phyloP scores from a whole-genome alignment of 2,888 invertebrate genomes.

The Venustoraphidia nigricollis region DNA sequence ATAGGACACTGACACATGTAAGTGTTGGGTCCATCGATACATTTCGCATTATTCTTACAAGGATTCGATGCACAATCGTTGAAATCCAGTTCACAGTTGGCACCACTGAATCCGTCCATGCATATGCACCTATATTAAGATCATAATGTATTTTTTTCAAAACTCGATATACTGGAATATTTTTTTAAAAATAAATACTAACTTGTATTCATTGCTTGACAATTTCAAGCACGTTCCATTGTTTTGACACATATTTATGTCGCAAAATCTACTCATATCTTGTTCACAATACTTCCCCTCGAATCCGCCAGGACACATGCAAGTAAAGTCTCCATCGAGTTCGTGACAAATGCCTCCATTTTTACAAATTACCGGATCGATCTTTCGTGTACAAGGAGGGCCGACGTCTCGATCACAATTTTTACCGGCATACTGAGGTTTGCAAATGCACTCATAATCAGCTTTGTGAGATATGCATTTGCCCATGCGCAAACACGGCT shows the following conservation, averaged over 20 bases:
- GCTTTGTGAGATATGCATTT: constrained; percentile 62
- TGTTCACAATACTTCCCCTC: constrained; percentile 54
- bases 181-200: constrained; percentile 8
- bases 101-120: constrained; percentile 45
- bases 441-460: constrained; percentile 71
- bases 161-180: too few relatives aligned
- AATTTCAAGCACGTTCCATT: constrained; percentile 60
- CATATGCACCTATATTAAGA: constrained; percentile 25
- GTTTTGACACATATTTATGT: constrained; percentile 61
- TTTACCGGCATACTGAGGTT: constrained; percentile 69
- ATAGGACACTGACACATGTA: constrained; percentile 69
- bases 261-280: constrained; percentile 53
- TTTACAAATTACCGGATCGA: constrained; percentile 41
- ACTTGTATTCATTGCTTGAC: constrained; percentile 23
- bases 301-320: constrained; percentile 50
- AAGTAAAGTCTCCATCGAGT: constrained; percentile 54
- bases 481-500: constrained; percentile 73
- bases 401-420: constrained; percentile 76
- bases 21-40: constrained; percentile 56
- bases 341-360: constrained; percentile 60
- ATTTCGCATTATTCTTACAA: constrained; percentile 57
- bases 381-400: constrained; percentile 42
- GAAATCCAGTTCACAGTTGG: constrained; percentile 53
- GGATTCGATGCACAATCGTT: constrained; percentile 61
- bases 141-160: constrained; percentile 17